Base-by-base conservation (phyloP, 2,888 invertebrate genomes). In the Lithophane semibrunnea region DNA sequence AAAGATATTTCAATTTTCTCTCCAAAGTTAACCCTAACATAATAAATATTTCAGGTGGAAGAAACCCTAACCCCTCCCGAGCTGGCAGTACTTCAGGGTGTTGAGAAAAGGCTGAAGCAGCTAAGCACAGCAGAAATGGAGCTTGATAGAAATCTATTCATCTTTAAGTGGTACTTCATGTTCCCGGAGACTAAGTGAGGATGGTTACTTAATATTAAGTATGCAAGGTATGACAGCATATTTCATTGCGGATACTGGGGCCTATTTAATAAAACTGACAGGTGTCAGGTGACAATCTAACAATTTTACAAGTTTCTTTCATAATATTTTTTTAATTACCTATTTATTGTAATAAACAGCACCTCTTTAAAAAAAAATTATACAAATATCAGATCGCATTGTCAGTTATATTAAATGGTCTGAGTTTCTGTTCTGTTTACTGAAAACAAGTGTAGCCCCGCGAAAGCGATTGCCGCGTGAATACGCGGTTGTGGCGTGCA, bases 31-130 rank as follows among this genome's bases (percentile, higher is more conserved):
- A 71, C n/a, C 24, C 42, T 71, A 0, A 18, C n/a, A 8, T 47
- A 58, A 54, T 16, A 4, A 37, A 37, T 18, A 18, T 88, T 81
- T 0, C 93, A 98, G 98, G 98, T 98, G 80, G 98, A 98, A 91
- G 99, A 99, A 92, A 98, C 99, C 89, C 97, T 99, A 77, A 98
- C 99, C 0, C 98, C 98, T 0, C 98, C 98, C 0, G 99, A 99
- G 92, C 97, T 97, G 73, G 97, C 98, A 77, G 97, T 98, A 49
- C 96, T 99, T 0, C 97, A 97, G 69, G 98, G 97, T 89, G 98
- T 99, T 0, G 98, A 98, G 91, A 97, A 97, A 68, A 97, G 97
- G 54, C 97, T 98, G 66, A 98, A 98, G 87, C 98, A 98, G 86
- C 96, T 99, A 54, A 98, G 98, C 85, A 97, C 97, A 13, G 98